phyloP scores from a whole-genome alignment of 2,797 vertebrate species.

The Adrianichthys oophorus region DNA sequence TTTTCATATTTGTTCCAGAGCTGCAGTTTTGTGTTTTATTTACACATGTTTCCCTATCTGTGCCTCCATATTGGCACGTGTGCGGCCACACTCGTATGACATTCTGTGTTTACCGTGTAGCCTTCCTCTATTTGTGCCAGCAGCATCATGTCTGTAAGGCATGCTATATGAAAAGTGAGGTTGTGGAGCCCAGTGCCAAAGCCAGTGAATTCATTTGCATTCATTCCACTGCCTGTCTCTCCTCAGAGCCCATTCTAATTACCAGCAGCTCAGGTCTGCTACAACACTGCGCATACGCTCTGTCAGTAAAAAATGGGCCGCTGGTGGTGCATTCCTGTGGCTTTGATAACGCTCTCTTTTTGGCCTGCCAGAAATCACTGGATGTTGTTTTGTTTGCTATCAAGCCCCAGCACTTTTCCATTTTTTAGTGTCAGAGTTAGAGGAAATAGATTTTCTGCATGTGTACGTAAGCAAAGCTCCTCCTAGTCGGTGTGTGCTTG shows the following conservation, averaged over 20 bases:
- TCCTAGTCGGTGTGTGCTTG: constrained; percentile 36
- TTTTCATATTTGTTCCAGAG: constrained; percentile 42
- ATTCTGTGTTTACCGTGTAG: constrained; percentile 52
- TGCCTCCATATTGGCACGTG: constrained; percentile 24
- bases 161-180: constrained; percentile 69
- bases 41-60: constrained; percentile 16
- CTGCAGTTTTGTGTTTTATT: constrained; percentile 37
- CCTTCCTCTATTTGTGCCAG: constrained; percentile 57
- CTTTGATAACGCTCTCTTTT: constrained; percentile 69
- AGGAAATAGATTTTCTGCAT: constrained; percentile 38
- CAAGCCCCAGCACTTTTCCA: constrained; percentile 48
- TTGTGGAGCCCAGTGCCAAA: constrained; percentile 62
- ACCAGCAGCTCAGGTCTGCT: constrained; percentile 74
- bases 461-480: constrained; percentile 44
- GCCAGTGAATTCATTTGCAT: constrained; percentile 81
- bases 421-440: constrained; percentile 50
- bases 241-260: constrained; percentile 80
- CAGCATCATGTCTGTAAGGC: constrained; percentile 64
- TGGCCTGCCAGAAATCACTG: constrained; percentile 65
- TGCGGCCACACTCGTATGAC: constrained; percentile 37
- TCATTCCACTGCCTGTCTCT: constrained; percentile 76
- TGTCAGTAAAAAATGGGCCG: constrained; percentile 39
- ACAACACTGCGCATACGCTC: constrained; percentile 59
- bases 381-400: constrained; percentile 68
- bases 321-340: constrained; percentile 67